Evolutionary conservation across 2,113 vertebrate genomes (phyloP), one percentile per base, ranked within the genome.

Genomic region (Tyto alba): DNA sequence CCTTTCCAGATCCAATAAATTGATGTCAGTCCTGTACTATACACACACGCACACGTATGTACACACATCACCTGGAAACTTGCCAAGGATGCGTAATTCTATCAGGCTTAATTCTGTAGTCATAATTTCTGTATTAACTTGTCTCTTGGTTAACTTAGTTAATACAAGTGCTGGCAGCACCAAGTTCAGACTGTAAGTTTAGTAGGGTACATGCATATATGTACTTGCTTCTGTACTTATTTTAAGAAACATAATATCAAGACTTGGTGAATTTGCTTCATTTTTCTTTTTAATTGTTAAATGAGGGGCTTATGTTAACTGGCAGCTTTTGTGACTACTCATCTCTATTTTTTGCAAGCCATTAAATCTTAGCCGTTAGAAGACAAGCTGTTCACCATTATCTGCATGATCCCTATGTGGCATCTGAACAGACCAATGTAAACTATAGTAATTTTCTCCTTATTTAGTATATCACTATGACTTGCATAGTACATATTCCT

Each of bases 1-100:
- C 62, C 56, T 86, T 93, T 30, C 30, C 22, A 26, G 26, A 56
- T 40, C 47, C 11, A 62, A 7, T 43, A 40, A 68, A 23, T 23
- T 36, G 16, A 59, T 66, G 43, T 68, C 23, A 59, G 38, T 43
- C 50, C 64, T 59, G 29, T 64, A 30, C 23, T 4, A 0, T 66
- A 47, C 38, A 53, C 5, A 11, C 2, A 4, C 3, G 2, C 6
- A 23, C 26, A 8, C 29, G 17, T 5, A 9, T 50, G 26, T 13
- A 16, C 41, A 43, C 18, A 2, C 16, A 15, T 90, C 23, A 56
- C n/a, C 40, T 62, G 53, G 16, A 83, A 78, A 62, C 23, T n/a
- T 82, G 57, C 17, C 22, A 34, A 22, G 20, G 53, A 26, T 30
- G 60, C 20, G 7, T 84, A 34, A 21, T 52, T 53, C 36, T 22